Evolutionary conservation across 2,888 invertebrate species (phyloP), one percentile per base, ranked within the genome.

Genomic region (Chrysolina americana): DNA sequence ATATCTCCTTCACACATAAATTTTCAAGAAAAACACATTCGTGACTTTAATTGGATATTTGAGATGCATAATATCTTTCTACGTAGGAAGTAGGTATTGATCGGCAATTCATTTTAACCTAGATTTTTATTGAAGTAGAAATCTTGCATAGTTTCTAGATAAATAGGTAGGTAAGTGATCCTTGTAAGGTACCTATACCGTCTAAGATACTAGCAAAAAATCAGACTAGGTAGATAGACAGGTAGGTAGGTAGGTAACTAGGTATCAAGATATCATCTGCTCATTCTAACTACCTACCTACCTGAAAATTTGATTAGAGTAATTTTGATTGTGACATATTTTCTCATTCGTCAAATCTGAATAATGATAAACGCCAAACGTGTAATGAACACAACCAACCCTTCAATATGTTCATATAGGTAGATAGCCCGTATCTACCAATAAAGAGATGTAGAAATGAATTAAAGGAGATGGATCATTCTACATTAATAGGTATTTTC

Each of bases 391-490:
- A 44, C 44, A 44, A 15, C 44, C 44, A 44, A 2, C 11, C 44
- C 15, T 15, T 15, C 15, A 15, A 44, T 44, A 3, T 15, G 0
- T 3, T 3, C 2, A 44, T 8, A 9, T 44, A 4, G 44, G 44
- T 44, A 44, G 15, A 15, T 36, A 44, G 15, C 44, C 44, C 11
- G n/a, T n/a, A n/a, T n/a, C n/a, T n/a, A n/a, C n/a, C 9, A 3
- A 44, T 13, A 15, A 44, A 8, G 13, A 13, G 11, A 44, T 15
- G 15, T 13, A 44, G 11, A 44, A 44, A 44, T 13, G 15, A 44
- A 44, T 50, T 50, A 50, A 50, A 50, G 50, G 50, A 8, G 50
- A 50, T 50, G 9, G 50, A 19, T 17, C 50, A 50, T 50, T 50
- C 36, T 36, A 36, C 36, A 28, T 0, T 36, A 36, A 36, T 36